Evolutionary conservation across 2,888 invertebrate species (phyloP), one percentile per base, ranked within the genome.

Genomic region (Axea sp.): DNA sequence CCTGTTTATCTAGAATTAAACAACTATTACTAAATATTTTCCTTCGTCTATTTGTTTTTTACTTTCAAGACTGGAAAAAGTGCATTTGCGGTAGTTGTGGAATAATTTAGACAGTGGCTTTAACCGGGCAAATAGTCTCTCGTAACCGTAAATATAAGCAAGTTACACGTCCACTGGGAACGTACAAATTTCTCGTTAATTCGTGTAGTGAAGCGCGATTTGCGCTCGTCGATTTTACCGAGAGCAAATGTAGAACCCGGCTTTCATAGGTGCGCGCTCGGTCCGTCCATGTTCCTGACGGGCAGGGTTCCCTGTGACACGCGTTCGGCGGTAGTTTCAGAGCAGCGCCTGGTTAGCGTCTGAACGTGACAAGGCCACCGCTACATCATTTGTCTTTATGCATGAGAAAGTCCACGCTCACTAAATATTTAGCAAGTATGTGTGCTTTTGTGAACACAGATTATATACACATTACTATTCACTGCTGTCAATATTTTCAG

Each of bases 311-410:
- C 78, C 78, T 78, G 78, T 79, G 80, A 80, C 80, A 79, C 78
- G 78, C 79, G 78, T 80, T 71, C 78, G 68, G 60, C 75, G 79
- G 77, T 57, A 51, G 62, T 75, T 69, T 60, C 73, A 47, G 53
- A 60, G 62, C 73, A 31, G 78, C 71, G 80, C 77, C 78, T 82
- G 81, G 78, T 80, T 81, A 78, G 76, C 80, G 78, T 81, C 83
- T 83, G 83, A 81, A 81, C 81, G 80, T 83, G 83, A 83, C 83
- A 83, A 80, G 82, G 82, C 81, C 79, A 77, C 79, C 75, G 79
- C 73, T 80, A 76, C 75, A 73, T 76, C 79, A 81, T 81, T 83
- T 79, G 81, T 81, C 82, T 81, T 83, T 80, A 83, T 81, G 83
- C 83, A 81, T 81, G 83, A 80, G 80, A 83, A 83, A 83, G 78